These are phyloP conservation scores for Aspidiotus destructor DNA, from an alignment of 2,888 invertebrate species.

Conservation along the genomic window DNA sequence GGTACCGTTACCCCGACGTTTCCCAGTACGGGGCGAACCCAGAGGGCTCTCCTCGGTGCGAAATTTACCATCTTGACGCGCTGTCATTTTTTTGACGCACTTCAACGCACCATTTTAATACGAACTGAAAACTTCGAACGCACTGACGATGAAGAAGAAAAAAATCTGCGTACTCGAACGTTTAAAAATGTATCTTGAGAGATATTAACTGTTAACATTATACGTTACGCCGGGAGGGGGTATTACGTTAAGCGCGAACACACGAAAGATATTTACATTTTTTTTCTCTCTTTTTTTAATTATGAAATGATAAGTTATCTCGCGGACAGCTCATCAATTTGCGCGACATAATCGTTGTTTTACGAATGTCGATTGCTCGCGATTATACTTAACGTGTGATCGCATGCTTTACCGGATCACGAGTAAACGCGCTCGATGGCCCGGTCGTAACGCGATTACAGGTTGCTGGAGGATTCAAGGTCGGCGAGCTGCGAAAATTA, in stretches of 20 bases:
- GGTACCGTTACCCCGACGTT: neutral
- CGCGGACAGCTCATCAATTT: neutral
- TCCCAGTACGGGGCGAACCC: neutral
- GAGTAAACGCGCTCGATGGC: too few relatives aligned
- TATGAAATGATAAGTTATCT: neutral
- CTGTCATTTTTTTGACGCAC: neutral
- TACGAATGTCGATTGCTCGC: neutral
- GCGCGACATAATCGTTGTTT: neutral
- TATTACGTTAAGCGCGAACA: neutral
- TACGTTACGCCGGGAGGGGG: neutral
- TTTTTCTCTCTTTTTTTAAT: too few relatives aligned
- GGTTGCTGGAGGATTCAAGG: conserved; percentile 2
- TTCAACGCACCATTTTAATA: conserved; percentile 1
- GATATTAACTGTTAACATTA: too few relatives aligned
- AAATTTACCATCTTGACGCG: neutral
- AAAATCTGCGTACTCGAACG: neutral
- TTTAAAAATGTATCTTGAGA: neutral
- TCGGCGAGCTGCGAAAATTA: neutral
- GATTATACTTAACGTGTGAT: too few relatives aligned
- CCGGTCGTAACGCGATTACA: neutral
- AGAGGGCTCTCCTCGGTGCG: neutral
- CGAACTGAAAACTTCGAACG: neutral
- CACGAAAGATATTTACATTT: too few relatives aligned
- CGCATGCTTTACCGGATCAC: too few relatives aligned
- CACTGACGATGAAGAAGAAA: neutral